Percentiles rank a stretch among this genome's conserved stretches.
Conservation (phyloP, 2,888 invertebrate species). For the Muschampia plurimacula region DNA sequence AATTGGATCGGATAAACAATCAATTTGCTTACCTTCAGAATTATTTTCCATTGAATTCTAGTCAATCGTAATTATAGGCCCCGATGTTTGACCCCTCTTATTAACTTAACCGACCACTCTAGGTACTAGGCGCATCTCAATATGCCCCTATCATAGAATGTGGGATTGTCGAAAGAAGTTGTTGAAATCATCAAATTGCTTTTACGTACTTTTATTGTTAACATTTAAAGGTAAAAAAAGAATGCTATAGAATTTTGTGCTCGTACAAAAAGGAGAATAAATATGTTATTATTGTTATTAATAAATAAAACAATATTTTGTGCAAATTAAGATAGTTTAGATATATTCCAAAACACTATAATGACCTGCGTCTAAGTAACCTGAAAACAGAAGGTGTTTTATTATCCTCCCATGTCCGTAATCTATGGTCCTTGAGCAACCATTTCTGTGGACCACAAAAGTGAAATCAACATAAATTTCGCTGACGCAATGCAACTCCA, state of each 20-base stretch:
- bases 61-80: slow-evolving; percentile 46
- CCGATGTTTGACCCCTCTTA: slow-evolving; percentile 49
- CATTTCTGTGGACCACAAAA: slow-evolving; percentile 69
- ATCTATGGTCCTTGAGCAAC: slow-evolving; percentile 64
- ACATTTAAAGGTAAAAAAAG: background rate
- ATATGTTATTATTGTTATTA: slow-evolving; percentile 26
- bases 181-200: slow-evolving; percentile 16
- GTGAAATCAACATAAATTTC: slow-evolving; percentile 69
- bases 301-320: slow-evolving; percentile 16
- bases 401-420: slow-evolving; percentile 67
- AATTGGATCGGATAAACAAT: background rate
- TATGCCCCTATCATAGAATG: slow-evolving; percentile 33
- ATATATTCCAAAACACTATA: slow-evolving; percentile 73
- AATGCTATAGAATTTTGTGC: too few species aligned
- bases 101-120: slow-evolving; percentile 47
- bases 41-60: slow-evolving; percentile 44
- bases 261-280: background rate
- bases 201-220: slow-evolving; percentile 4
- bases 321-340: background rate
- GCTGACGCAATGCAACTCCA: slow-evolving; percentile 70
- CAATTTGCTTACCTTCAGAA: slow-evolving; percentile 21
- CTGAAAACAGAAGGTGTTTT: slow-evolving; percentile 74
- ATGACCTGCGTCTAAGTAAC: slow-evolving; percentile 73
- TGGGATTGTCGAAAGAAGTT: slow-evolving; percentile 17
- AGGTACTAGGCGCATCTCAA: slow-evolving; percentile 28